A percentile compares a stretch with the other conserved stretches of the same genome.
Conservation (phyloP, 2,113 vertebrate species). For the Trematocara zebra region DNA sequence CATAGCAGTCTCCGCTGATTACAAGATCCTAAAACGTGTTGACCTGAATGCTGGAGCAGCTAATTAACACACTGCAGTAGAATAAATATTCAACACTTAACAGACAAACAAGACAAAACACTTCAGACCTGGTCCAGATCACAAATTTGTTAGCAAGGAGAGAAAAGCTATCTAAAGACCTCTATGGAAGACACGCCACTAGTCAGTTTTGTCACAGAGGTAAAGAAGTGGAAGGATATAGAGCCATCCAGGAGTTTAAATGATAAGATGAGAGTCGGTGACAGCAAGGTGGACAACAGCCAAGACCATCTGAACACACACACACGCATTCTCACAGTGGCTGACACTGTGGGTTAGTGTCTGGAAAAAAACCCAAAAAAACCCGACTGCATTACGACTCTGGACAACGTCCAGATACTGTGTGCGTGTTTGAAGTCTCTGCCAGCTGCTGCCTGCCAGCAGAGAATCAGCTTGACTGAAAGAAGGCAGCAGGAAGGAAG, state of each 20-base stretch:
- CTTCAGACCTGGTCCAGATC: neutral
- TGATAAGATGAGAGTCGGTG: slow-evolving; percentile 13
- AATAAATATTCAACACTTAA: neutral
- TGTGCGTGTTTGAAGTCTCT: neutral
- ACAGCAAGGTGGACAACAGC: slow-evolving; percentile 35
- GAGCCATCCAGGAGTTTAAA: slow-evolving; percentile 10
- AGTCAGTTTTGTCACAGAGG: neutral
- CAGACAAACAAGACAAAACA: neutral
- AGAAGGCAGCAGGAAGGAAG: neutral
- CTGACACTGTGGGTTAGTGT: slow-evolving; percentile 14
- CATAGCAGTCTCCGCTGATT: neutral
- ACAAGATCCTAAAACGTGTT: neutral
- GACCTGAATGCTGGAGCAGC: neutral
- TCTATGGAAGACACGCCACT: neutral
- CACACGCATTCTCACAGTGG: neutral
- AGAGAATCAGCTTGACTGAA: neutral
- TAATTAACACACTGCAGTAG: neutral
- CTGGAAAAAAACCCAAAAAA: neutral
- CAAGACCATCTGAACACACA: slow-evolving; percentile 13
- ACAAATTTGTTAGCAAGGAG: neutral
- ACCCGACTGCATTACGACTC: slow-evolving; percentile 22
- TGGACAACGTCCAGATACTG: slow-evolving; percentile 11
- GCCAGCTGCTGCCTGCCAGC: neutral
- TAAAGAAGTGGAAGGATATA: neutral
- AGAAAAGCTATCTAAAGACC: neutral